Percentiles rank a stretch among this genome's conserved stretches.
Evolutionary conservation across 2,888 invertebrate genomes (phyloP).

Genomic region (Chaetogeoica ovagalla): DNA sequence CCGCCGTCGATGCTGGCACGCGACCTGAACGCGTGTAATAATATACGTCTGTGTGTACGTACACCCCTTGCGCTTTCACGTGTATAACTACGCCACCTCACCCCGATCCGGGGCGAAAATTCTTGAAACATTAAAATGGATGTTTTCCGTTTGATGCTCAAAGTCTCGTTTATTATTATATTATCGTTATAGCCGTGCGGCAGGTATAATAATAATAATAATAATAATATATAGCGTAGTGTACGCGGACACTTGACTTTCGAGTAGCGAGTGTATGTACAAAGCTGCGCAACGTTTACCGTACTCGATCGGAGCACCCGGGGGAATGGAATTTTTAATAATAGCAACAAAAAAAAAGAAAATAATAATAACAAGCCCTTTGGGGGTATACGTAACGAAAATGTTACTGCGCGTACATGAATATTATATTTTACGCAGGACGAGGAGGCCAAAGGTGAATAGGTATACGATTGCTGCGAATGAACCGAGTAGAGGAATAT

Average conservation of each 20-base stretch:
- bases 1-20: conserved; percentile 16
- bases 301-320: neutral
- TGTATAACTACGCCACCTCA: neutral
- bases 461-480: neutral
- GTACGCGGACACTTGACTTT: conserved; percentile 32
- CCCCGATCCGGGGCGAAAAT: conserved; percentile 28
- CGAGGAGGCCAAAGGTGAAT: neutral
- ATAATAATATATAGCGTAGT: too few relatives aligned
- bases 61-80: conserved; percentile 3
- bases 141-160: conserved; percentile 48
- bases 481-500: neutral
- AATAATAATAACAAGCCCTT: conserved; percentile 16
- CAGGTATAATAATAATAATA: conserved; percentile 21
- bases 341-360: conserved; percentile 8
- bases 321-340: conserved; percentile 49
- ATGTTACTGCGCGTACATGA: neutral
- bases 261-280: conserved; percentile 5
- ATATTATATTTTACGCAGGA: too few relatives aligned
- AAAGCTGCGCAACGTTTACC: neutral
- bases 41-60: neutral
- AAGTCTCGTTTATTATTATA: conserved; percentile 41
- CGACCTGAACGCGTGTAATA: conserved; percentile 20
- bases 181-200: conserved; percentile 20
- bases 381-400: neutral
- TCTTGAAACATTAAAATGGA: conserved; percentile 39